phyloP scores from a whole-genome alignment of 2,888 invertebrate genomes.

The Tricholauxania praeusta region DNA sequence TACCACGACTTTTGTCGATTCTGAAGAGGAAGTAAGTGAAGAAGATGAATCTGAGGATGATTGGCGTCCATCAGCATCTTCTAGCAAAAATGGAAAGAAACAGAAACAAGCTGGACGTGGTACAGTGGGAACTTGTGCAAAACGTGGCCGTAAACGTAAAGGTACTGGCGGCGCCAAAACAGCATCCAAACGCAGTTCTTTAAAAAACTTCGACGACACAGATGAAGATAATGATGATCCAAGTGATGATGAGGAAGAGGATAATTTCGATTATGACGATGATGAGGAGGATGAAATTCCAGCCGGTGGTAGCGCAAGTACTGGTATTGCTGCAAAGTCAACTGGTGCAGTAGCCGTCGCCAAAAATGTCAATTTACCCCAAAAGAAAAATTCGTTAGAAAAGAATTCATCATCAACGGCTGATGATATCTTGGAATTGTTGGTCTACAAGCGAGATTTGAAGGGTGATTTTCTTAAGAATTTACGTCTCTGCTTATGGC shows the following conservation, averaged over 20 bases:
- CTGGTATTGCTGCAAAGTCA: constrained; percentile 2
- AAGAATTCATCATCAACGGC: constrained; percentile 39
- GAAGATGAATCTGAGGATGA: constrained; percentile 67
- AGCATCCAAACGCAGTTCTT: constrained; percentile 49
- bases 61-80: constrained; percentile 63
- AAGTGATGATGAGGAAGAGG: constrained; percentile 48
- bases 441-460: constrained; percentile 64
- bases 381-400: constrained; percentile 59
- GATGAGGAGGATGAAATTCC: constrained; percentile 47
- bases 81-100: constrained; percentile 56
- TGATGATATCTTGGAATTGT: constrained; percentile 53
- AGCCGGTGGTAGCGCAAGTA: not conserved
- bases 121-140: not conserved
- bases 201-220: constrained; percentile 49
- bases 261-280: constrained; percentile 45
- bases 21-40: constrained; percentile 66
- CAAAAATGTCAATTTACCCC: constrained; percentile 48
- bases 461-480: constrained; percentile 59
- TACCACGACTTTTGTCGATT: constrained; percentile 67
- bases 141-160: constrained; percentile 46
- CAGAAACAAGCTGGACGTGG: constrained; percentile 53
- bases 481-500: constrained; percentile 66
- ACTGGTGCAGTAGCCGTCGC: not conserved
- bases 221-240: constrained; percentile 53
- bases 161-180: constrained; percentile 42